These are phyloP conservation scores for Cabera pusaria DNA, from an alignment of 2,888 invertebrate genomes.

Conservation along the genomic window DNA sequence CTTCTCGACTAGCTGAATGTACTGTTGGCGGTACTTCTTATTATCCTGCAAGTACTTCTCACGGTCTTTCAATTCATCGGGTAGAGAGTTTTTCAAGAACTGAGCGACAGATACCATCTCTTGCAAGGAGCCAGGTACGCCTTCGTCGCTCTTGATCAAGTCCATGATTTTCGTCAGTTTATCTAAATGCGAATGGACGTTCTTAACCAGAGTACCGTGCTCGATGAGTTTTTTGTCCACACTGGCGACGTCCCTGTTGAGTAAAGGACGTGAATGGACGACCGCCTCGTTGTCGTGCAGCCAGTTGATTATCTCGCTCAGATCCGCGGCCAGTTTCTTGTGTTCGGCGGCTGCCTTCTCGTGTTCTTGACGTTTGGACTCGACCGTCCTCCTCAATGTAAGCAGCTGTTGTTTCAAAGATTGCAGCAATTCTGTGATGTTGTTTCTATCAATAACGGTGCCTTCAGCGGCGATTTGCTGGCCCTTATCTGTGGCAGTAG, in stretches of 20 bases:
- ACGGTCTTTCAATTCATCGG: slow-evolving; percentile 91
- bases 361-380: slow-evolving; percentile 93
- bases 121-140: slow-evolving; percentile 90
- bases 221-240: slow-evolving; percentile 92
- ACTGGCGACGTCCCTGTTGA: slow-evolving; percentile 90
- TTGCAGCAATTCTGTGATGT: slow-evolving; percentile 93
- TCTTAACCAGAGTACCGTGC: slow-evolving; percentile 86
- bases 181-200: slow-evolving; percentile 87
- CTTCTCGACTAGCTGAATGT: slow-evolving; percentile 89
- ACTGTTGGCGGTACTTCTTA: slow-evolving; percentile 89
- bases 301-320: slow-evolving; percentile 93
- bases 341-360: slow-evolving; percentile 95
- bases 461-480: slow-evolving; percentile 96
- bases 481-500: slow-evolving; percentile 95
- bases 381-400: slow-evolving; percentile 90
- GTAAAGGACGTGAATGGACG: slow-evolving; percentile 91
- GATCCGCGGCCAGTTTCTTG: slow-evolving; percentile 90
- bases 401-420: slow-evolving; percentile 93
- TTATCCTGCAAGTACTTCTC: slow-evolving; percentile 91
- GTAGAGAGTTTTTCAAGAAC: slow-evolving; percentile 89
- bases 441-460: slow-evolving; percentile 92
- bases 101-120: slow-evolving; percentile 94
- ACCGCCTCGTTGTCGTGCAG: slow-evolving; percentile 91
- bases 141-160: slow-evolving; percentile 88
- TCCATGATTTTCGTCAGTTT: slow-evolving; percentile 88